Base-by-base conservation (phyloP, 2,888 invertebrate species). In the Euclidia mi region DNA sequence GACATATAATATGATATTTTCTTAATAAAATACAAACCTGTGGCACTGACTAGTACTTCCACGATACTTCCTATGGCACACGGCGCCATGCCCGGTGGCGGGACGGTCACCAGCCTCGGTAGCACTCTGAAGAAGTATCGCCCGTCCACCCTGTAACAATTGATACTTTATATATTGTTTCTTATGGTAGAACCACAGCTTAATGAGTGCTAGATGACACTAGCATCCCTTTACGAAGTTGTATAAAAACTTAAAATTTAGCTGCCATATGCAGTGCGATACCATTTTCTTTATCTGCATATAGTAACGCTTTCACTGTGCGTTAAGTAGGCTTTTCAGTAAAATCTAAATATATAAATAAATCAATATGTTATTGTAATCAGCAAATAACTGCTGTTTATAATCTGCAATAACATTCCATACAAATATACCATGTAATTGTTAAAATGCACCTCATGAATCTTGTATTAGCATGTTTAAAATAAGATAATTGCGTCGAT, bases 21-120 rank as follows among this genome's bases (percentile, higher is more conserved):
- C n/a, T 11, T 12, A 11, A 17, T 18, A 18, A n/a, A 17, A 41
- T 40, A 53, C 55, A 1, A 78, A 94, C 98, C 96, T 76, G 97
- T 97, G 66, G 97, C 97, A 91, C 97, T 97, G 77, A 97, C 97
- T 89, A 99, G 96, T 71, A 99, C 99, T 96, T 99, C 99, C 0
- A 99, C 99, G 49, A 99, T 96, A 62, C 98, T 98, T 61, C 99
- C 99, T 42, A 99, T 96, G 15, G 98, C 98, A 91, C 99, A 99
- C 2, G 99, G 99, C 49, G 98, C 98, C 96, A 99, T 98, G 46
- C 98, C 99, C 0, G 98, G 98, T 10, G 98, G 97, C 57, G 97
- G 97, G 31, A 98, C 98, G 82, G 97, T 97, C 56, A 98, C 96
- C 70, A 98, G 91, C 59, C 98, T 96, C 20, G 99, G 98, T 82